phyloP scores from a whole-genome alignment of 2,797 vertebrate species.

The Mormyrus hasselquistii region DNA sequence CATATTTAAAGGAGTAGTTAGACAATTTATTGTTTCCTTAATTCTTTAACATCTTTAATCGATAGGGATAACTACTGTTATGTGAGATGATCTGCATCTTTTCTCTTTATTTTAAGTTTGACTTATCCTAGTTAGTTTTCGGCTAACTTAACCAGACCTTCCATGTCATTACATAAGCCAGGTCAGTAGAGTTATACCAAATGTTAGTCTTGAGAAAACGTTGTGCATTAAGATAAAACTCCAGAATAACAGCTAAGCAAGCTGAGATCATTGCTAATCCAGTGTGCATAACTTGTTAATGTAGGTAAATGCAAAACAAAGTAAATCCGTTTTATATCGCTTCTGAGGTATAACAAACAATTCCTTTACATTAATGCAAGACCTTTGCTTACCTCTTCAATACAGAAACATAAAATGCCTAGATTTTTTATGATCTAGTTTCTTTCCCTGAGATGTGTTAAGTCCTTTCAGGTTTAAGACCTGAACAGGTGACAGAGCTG shows the following conservation, averaged over 20 bases:
- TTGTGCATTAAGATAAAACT: not conserved
- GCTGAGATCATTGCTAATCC: not conserved
- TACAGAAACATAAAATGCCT: not conserved
- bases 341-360: not conserved
- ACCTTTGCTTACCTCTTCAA: not conserved
- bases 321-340: not conserved
- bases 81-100: not conserved
- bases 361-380: not conserved
- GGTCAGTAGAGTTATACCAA: not conserved
- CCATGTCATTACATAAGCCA: not conserved
- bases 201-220: not conserved
- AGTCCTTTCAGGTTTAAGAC: not conserved
- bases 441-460: not conserved
- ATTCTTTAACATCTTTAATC: not conserved
- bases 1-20: not conserved
- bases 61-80: not conserved
- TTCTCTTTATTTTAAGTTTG: not conserved
- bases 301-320: not conserved
- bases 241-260: not conserved
- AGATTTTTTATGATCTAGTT: not conserved
- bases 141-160: not conserved
- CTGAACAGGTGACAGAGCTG: not conserved
- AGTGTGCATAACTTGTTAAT: not conserved
- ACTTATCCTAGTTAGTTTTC: not conserved
- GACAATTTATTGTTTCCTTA: not conserved